These are phyloP conservation scores for Drosophila grimshawi DNA, from an alignment of 1,140 invertebrate species.

Conservation along the genomic window DNA sequence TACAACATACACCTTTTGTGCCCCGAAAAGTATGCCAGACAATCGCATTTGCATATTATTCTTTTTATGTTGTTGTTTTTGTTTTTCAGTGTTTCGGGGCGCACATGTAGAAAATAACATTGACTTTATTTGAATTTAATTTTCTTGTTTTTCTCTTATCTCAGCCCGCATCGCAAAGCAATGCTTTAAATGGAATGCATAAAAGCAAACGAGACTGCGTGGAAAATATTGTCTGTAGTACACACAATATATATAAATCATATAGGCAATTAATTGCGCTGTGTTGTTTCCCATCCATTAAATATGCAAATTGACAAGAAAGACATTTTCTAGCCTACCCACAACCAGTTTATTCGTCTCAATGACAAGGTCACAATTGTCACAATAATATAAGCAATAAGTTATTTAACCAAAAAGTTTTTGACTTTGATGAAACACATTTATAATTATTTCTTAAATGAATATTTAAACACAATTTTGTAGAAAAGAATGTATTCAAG, in stretches of 20 bases:
- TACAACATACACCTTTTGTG: conserved; percentile 16
- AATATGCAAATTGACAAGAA: conserved; percentile 65
- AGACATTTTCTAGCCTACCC: conserved; percentile 38
- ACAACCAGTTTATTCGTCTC: conserved; percentile 4
- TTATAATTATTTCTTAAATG: too few species aligned
- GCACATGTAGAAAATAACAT: conserved; percentile 27
- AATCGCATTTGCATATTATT: conserved; percentile 47
- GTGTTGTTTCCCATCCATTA: conserved; percentile 57
- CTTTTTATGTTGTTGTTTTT: conserved; percentile 23
- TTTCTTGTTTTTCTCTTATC: conserved; percentile 60
- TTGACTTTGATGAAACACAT: too few species aligned
- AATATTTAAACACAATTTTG: too few species aligned
- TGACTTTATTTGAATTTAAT: conserved; percentile 73
- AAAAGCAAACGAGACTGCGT: conserved; percentile 28
- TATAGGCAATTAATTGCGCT: conserved; percentile 69
- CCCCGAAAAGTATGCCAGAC: conserved; percentile 26
- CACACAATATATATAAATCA: conserved; percentile 68
- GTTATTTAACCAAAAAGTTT: too few species aligned
- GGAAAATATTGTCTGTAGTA: conserved; percentile 36
- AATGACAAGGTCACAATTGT: background rate
- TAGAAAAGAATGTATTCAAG: too few species aligned
- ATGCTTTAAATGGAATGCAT: conserved; percentile 64
- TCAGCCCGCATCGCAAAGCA: conserved; percentile 51
- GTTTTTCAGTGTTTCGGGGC: conserved; percentile 30
- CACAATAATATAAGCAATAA: too few species aligned